Percentiles rank a stretch among this genome's conserved stretches.
These are phyloP conservation scores for Athalia circularis DNA, from an alignment of 2,888 invertebrate genomes.

Conservation along the genomic window DNA sequence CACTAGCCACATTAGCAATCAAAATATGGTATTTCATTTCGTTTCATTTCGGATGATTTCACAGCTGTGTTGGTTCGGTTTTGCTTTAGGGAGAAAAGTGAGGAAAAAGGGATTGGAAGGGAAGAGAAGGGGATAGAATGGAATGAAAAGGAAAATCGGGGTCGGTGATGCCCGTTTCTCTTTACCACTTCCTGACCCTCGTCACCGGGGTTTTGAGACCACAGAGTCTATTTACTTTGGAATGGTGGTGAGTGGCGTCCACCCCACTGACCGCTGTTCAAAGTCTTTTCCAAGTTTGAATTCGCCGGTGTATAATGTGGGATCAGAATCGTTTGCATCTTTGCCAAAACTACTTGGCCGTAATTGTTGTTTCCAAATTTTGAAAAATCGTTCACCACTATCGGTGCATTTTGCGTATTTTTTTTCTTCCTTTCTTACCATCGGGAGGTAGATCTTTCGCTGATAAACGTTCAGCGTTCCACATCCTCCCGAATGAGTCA, in stretches of 20 bases:
- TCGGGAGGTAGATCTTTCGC: too few relatives aligned
- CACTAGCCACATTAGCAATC: constrained; percentile 65
- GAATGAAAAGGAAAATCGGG: background rate
- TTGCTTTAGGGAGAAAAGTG: background rate
- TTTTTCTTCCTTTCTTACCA: too few relatives aligned
- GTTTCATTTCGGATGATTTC: constrained; percentile 6
- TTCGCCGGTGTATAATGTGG: too few relatives aligned
- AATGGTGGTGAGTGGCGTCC: background rate
- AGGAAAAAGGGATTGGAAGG: too few relatives aligned
- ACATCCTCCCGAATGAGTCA: constrained; percentile 24
- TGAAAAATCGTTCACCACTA: too few relatives aligned
- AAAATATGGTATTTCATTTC: constrained; percentile 58
- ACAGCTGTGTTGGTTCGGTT: constrained; percentile 32
- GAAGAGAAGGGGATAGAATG: too few relatives aligned
- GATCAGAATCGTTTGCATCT: too few relatives aligned
- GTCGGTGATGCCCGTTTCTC: background rate
- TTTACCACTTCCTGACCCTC: constrained; percentile 28
- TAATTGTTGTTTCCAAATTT: too few relatives aligned
- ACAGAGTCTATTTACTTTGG: constrained; percentile 18
- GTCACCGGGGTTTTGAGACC: constrained; percentile 5
- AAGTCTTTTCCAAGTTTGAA: too few relatives aligned
- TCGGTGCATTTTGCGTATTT: too few relatives aligned
- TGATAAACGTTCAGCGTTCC: background rate
- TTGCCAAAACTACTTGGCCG: too few relatives aligned
- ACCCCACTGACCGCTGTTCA: background rate